Base-by-base conservation (phyloP, 2,888 invertebrate species). In the Eupithecia inturbata region DNA sequence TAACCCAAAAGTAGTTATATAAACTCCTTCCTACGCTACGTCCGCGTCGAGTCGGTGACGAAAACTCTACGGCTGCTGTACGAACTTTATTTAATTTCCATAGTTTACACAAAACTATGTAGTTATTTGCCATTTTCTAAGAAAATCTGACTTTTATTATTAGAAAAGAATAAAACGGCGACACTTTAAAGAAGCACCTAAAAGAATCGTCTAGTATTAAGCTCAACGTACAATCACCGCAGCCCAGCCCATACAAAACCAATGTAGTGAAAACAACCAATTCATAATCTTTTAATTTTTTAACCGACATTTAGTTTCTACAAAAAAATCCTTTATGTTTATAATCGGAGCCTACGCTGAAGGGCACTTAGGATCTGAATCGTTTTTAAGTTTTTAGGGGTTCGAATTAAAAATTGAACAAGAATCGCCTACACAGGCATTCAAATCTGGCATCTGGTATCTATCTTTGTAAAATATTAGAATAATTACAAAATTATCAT, bases 151-250 rank as follows among this genome's bases (percentile, higher is more conserved):
- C 70, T 22, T 10, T 12, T 53, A 26, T 57, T 66, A 64, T 19
- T 26, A 60, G 33, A 71, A 60, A 67, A 49, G 53, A 69, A 49
- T 71, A 68, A 70, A 70, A 72, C 68, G 26, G 36, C 60, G 57
- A 64, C 26, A 12, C n/a, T 72, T 60, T 67, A 19, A 72, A 77
- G 39, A 78, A 77, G 71, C 81, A 80, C 82, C 84, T 83, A 80
- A 79, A 82, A 82, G 86, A 89, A 90, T 88, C 89, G 87, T 88
- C 88, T 91, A 90, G 90, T 86, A 88, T 88, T 88, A 85, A 85
- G 82, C 83, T 82, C 83, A 84, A 84, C 64, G 28, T 68, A 68
- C 64, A 70, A 41, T 68, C 39, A 72, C 64, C 57, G 70, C 70
- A 36, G 82, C 81, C 82, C 70, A 36, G 82, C 81, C 82, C 81